Evolutionary conservation across 2,113 vertebrate species (phyloP).

Genomic region (Romanogobio albipinnatus): DNA sequence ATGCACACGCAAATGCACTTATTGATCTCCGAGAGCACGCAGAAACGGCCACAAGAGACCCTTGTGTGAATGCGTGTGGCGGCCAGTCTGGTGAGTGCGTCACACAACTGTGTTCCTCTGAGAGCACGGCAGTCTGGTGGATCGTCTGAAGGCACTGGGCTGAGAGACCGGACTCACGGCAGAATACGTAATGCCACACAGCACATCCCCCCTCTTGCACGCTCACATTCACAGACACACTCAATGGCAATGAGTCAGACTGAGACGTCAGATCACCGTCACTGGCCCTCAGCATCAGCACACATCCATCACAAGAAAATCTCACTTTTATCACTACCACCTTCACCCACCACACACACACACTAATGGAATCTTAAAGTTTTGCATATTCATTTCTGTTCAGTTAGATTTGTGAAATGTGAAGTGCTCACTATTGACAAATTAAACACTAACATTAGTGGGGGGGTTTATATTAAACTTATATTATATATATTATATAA

Average conservation of each 20-base stretch:
- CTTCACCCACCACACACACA: too few species aligned
- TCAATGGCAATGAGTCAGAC: slow-evolving; percentile 67
- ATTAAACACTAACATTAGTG: neutral
- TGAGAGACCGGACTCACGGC: slow-evolving; percentile 47
- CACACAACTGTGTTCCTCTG: slow-evolving; percentile 28
- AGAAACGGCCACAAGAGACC: neutral
- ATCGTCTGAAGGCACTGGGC: slow-evolving; percentile 21
- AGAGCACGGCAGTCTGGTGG: slow-evolving; percentile 27
- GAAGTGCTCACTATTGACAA: neutral
- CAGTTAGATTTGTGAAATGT: neutral
- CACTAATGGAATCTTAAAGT: neutral
- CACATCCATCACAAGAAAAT: slow-evolving; percentile 43
- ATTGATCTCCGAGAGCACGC: slow-evolving; percentile 22
- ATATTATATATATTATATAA: too few species aligned
- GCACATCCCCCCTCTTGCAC: slow-evolving; percentile 29
- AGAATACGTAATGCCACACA: slow-evolving; percentile 50
- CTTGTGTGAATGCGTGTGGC: slow-evolving; percentile 41
- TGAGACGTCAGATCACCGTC: slow-evolving; percentile 72
- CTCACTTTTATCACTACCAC: neutral
- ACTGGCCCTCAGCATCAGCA: slow-evolving; percentile 61
- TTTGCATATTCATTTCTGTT: neutral
- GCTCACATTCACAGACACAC: slow-evolving; percentile 38
- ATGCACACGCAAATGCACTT: neutral
- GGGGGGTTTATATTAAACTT: too few species aligned
- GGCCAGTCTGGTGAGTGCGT: slow-evolving; percentile 35